A percentile compares a stretch with the other conserved stretches of the same genome.
Conservation (phyloP, 1,140 invertebrate genomes). For the Heterodera schachtii region DNA sequence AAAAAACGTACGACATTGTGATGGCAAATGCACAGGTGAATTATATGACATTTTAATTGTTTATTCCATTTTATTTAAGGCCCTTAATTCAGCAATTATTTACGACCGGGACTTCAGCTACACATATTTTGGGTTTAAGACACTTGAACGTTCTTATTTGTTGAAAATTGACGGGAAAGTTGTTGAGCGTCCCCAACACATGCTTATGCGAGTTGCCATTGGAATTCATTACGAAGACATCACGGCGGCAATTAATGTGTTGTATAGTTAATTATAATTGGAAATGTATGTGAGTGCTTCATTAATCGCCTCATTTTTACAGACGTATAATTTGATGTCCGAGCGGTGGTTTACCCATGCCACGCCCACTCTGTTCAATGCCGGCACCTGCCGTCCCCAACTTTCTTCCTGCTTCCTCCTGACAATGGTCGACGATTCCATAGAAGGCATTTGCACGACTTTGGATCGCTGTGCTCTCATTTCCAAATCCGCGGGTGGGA, state of each 20-base stretch:
- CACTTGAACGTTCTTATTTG: slow-evolving; percentile 90
- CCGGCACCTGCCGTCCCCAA: slow-evolving; percentile 87
- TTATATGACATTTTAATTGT: background rate
- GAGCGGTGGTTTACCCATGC: slow-evolving; percentile 97
- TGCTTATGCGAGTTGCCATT: slow-evolving; percentile 95
- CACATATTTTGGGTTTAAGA: slow-evolving; percentile 99
- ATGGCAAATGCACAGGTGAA: slow-evolving; percentile 79
- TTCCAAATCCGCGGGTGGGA: slow-evolving; percentile 94
- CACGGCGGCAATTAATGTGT: slow-evolving; percentile 80
- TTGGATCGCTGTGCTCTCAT: slow-evolving; percentile 87
- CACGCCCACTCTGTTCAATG: slow-evolving; percentile 92
- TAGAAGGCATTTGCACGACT: slow-evolving; percentile 96
- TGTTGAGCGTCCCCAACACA: slow-evolving; percentile 93
- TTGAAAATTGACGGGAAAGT: slow-evolving; percentile 90
- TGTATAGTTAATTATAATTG: slow-evolving; percentile 7
- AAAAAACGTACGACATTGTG: slow-evolving; percentile 81
- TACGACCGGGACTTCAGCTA: slow-evolving; percentile 96
- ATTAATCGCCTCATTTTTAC: slow-evolving; percentile 26
- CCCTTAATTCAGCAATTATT: slow-evolving; percentile 76
- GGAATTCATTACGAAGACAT: slow-evolving; percentile 95
- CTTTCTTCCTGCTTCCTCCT: slow-evolving; percentile 92
- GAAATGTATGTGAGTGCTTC: background rate
- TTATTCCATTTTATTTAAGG: slow-evolving; percentile 30
- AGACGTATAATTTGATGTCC: slow-evolving; percentile 91
- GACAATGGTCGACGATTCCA: slow-evolving; percentile 92